Percentiles rank a stretch among this genome's conserved stretches.
These are phyloP conservation scores for Apamea monoglypha DNA, from an alignment of 2,888 invertebrate genomes.

Conservation along the genomic window DNA sequence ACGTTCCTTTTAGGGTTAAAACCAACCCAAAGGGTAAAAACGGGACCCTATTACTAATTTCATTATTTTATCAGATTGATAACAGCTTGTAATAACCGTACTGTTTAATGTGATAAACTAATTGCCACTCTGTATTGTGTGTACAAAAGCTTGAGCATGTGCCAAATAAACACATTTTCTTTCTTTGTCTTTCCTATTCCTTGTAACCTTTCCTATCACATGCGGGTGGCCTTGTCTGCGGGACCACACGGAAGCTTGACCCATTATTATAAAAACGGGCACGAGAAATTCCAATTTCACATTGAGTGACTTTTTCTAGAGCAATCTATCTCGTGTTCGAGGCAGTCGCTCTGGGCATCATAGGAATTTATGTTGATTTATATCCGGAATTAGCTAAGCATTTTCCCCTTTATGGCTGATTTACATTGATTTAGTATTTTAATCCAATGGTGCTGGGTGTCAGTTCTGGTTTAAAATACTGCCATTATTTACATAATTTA, in stretches of 20 bases:
- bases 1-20: too few species aligned
- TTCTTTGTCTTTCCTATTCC: not conserved
- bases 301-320: not conserved
- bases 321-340: not conserved
- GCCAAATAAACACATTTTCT: not conserved
- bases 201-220: not conserved
- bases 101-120: not conserved
- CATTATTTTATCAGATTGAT: too few species aligned
- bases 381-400: not conserved
- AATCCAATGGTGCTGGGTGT: not conserved
- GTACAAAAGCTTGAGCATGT: not conserved
- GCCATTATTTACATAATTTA: too few species aligned
- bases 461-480: not conserved
- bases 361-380: not conserved
- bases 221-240: slow-evolving; percentile 7
- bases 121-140: not conserved
- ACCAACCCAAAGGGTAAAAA: too few species aligned
- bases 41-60: too few species aligned
- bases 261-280: slow-evolving; percentile 10
- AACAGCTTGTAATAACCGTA: too few species aligned
- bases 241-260: slow-evolving; percentile 31
- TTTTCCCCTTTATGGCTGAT: not conserved
- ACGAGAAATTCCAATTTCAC: slow-evolving; percentile 10
- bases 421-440: not conserved
- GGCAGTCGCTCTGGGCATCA: not conserved